A percentile compares a stretch with the other conserved stretches of the same genome.
Conservation (phyloP, 2,113 vertebrate species). For the Melanocharis versteri region DNA sequence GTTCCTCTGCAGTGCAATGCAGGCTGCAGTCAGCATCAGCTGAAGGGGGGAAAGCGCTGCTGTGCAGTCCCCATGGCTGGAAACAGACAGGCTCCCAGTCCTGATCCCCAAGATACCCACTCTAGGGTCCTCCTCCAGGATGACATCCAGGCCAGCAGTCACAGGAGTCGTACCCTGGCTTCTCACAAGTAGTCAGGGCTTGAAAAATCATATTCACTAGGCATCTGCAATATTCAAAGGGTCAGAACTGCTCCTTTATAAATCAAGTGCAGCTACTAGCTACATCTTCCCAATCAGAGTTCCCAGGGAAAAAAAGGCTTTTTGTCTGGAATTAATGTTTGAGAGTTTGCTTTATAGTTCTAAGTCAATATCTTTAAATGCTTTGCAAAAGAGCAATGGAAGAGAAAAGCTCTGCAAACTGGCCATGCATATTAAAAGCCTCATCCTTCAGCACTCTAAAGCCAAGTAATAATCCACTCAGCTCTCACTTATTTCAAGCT, state of each 20-base stretch:
- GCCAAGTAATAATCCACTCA: not conserved
- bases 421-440: not conserved
- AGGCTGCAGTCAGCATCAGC: not conserved
- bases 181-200: not conserved
- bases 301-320: not conserved
- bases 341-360: not conserved
- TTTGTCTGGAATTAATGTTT: not conserved
- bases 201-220: not conserved
- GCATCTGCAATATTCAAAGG: not conserved
- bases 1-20: not conserved
- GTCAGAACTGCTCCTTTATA: not conserved
- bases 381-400: conserved; percentile 1
- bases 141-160: not conserved
- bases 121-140: not conserved
- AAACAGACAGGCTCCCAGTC: not conserved
- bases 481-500: not conserved
- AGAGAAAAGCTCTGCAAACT: conserved; percentile 3
- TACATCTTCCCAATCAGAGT: not conserved
- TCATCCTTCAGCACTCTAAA: not conserved
- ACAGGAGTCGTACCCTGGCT: not conserved
- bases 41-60: not conserved
- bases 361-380: conserved; percentile 15
- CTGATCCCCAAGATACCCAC: not conserved
- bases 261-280: not conserved
- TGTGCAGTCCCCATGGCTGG: not conserved